These are phyloP conservation scores for Limanda limanda DNA, from an alignment of 2,113 vertebrate genomes.

Conservation along the genomic window DNA sequence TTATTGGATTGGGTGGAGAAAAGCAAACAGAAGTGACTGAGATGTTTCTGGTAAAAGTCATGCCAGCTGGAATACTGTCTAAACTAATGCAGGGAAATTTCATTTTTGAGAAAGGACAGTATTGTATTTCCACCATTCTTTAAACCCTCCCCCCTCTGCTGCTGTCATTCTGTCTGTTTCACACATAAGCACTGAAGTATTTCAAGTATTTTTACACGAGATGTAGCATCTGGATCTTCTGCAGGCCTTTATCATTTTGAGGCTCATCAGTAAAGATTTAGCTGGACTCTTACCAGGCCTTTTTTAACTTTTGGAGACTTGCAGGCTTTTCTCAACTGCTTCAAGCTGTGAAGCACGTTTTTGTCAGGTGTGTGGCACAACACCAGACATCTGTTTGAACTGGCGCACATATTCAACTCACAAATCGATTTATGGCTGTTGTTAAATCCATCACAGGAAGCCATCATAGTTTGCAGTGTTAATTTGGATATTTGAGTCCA, in stretches of 20 bases:
- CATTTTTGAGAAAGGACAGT: conserved; percentile 19
- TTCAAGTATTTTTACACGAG: conserved; percentile 50
- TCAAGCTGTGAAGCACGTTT: not conserved
- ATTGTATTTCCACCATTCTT: not conserved
- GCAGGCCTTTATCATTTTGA: conserved; percentile 8
- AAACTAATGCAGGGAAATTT: conserved; percentile 65
- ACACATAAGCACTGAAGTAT: conserved; percentile 47
- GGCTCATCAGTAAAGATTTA: not conserved
- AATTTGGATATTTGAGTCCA: not conserved
- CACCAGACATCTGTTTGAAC: not conserved
- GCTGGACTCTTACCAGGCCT: not conserved
- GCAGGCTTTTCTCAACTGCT: not conserved
- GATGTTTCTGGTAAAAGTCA: conserved; percentile 30
- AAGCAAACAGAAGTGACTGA: conserved; percentile 21
- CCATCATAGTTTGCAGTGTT: not conserved
- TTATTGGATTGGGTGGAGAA: conserved; percentile 20
- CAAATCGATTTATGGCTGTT: not conserved
- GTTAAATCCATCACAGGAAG: not conserved
- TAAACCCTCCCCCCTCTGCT: not conserved
- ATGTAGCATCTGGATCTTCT: conserved; percentile 35
- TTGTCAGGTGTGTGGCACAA: conserved; percentile 47
- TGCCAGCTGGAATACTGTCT: conserved; percentile 56
- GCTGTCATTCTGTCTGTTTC: conserved; percentile 11
- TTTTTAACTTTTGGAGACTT: not conserved
- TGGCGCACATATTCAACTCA: not conserved